A percentile compares a stretch with the other conserved stretches of the same genome.
phyloP scores from a whole-genome alignment of 2,113 vertebrate genomes.

The Parotia lawesii region DNA sequence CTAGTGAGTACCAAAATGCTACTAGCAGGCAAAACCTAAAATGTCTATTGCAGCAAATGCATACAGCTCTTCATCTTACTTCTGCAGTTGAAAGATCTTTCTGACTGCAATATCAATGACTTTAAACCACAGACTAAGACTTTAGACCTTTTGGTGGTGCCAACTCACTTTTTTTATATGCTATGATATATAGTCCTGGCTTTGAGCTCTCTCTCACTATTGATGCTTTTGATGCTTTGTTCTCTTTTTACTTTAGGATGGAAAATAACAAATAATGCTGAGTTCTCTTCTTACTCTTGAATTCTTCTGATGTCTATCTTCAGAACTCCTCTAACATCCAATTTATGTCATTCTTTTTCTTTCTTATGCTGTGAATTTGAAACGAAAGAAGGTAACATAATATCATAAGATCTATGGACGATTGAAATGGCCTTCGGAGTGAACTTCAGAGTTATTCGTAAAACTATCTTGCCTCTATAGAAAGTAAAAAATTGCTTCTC shows the following conservation, averaged over 20 bases:
- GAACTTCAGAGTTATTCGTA: neutral
- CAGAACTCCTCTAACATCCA: constrained; percentile 50
- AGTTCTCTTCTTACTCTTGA: constrained; percentile 24
- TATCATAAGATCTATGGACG: constrained; percentile 14
- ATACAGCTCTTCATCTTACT: neutral
- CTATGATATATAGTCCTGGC: constrained; percentile 5
- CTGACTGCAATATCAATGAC: neutral
- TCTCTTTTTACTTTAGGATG: constrained; percentile 33
- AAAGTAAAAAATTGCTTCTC: constrained; percentile 42
- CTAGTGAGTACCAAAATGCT: neutral
- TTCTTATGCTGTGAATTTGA: constrained; percentile 18
- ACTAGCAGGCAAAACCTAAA: neutral
- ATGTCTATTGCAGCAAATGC: neutral
- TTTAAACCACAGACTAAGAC: constrained; percentile 32
- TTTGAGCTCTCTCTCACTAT: neutral
- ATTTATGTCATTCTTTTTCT: constrained; percentile 40
- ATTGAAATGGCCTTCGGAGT: constrained; percentile 31
- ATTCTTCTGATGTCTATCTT: constrained; percentile 53
- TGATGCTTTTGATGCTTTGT: constrained; percentile 43
- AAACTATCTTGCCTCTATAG: constrained; percentile 23
- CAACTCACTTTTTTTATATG: neutral
- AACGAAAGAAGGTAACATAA: constrained; percentile 38
- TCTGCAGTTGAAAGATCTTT: neutral
- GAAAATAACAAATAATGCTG: constrained; percentile 49
- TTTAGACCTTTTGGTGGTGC: constrained; percentile 3